Base-by-base conservation (phyloP, 2,888 invertebrate species). In the Hartigia nigra region DNA sequence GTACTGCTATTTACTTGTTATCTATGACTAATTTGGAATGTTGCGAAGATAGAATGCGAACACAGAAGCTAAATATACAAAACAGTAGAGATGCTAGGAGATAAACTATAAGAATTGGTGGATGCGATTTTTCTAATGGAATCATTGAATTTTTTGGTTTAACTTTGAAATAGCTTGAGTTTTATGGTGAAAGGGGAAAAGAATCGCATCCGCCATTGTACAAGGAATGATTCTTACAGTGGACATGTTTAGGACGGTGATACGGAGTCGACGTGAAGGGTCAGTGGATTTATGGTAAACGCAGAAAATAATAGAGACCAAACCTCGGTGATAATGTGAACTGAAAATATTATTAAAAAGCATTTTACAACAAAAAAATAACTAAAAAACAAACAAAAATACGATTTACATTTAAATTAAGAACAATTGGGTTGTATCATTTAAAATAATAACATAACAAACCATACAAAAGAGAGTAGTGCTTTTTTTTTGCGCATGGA, bases 341-440 rank as follows among this genome's bases (percentile, higher is more conserved):
- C 91, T 91, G 91, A 91, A 91, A 91, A 91, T 91, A 91, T 91
- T 91, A 91, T 91, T 91, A 91, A 91, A 91, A 91, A 91, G 91
- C 91, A 91, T 91, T 91, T 91, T 91, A 91, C 91, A 91, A 91
- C 91, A 91, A 91, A 91, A 86, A 91, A 90, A 91, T 90, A 91
- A 91, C 90, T 90, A 91, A 90, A 91, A 91, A 91, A 91, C 91
- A 91, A 91, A 91, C 91, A 91, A 91, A 91, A 91, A 91, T 91
- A 91, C 90, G 90, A 91, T 91, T 90, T 91, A 91, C 91, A 91
- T 86, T 91, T 91, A 91, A 91, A 91, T 91, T 91, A 91, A 91
- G 91, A 91, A 91, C 91, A 91, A 91, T 91, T 87, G 89, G 87
- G 88, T 90, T 89, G 85, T 90, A 90, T 91, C 86, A 87, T 88